Percentiles rank a stretch among this genome's conserved stretches.
These are phyloP conservation scores for Therioaphis trifolii DNA, from an alignment of 2,888 invertebrate species.

Conservation along the genomic window DNA sequence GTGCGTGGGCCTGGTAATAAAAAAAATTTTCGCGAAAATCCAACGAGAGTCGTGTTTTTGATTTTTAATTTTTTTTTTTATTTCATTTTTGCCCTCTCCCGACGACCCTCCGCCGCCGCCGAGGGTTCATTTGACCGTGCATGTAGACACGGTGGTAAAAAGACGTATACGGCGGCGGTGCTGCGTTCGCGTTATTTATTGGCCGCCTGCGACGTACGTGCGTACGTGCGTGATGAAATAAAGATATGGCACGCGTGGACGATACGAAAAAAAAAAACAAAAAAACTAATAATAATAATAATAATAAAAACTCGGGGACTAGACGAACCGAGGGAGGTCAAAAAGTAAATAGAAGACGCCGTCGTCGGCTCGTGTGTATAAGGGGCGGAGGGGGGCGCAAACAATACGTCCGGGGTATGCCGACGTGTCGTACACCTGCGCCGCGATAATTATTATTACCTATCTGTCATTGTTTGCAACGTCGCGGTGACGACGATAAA, in stretches of 20 bases:
- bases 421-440: too few relatives aligned
- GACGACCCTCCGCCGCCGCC: not conserved
- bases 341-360: too few relatives aligned
- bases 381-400: too few relatives aligned
- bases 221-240: not conserved
- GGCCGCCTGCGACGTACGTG: not conserved
- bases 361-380: too few relatives aligned
- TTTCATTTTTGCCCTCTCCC: not conserved
- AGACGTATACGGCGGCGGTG: not conserved
- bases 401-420: too few relatives aligned
- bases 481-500: not conserved
- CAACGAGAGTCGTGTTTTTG: not conserved
- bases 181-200: conserved; percentile 6
- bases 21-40: conserved; percentile 7
- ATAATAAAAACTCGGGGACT: not conserved
- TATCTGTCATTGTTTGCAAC: too few relatives aligned
- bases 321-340: too few relatives aligned
- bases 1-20: not conserved
- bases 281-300: not conserved
- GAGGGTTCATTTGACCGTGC: not conserved
- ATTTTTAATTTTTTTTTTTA: too few relatives aligned
- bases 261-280: not conserved
- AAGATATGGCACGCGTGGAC: not conserved
- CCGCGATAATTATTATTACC: too few relatives aligned
- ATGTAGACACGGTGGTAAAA: not conserved